A percentile compares a stretch with the other conserved stretches of the same genome.
Evolutionary conservation across 2,113 vertebrate species (phyloP).

Genomic region (Ploceus nigricollis): DNA sequence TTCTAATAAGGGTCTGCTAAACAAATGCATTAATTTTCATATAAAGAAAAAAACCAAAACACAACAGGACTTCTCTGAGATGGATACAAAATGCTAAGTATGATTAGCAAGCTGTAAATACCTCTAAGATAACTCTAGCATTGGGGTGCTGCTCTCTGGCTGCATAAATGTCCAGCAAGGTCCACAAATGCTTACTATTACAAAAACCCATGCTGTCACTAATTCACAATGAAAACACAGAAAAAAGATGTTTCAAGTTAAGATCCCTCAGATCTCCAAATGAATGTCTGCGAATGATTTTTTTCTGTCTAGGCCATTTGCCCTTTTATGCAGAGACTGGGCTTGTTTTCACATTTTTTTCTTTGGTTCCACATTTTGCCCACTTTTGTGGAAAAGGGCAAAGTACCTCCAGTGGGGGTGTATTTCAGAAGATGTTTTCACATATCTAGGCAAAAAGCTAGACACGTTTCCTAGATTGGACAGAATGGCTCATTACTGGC

Average conservation of each 20-base stretch:
- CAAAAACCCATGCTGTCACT: not conserved
- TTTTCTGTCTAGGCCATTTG: not conserved
- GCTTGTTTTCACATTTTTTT: not conserved
- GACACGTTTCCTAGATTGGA: not conserved
- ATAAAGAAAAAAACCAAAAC: not conserved
- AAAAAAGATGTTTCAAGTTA: constrained; percentile 26
- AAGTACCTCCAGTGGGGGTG: not conserved
- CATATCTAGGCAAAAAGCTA: not conserved
- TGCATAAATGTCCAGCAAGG: not conserved
- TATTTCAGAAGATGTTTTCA: not conserved
- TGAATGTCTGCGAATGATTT: not conserved
- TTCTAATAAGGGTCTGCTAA: not conserved
- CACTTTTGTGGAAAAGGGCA: not conserved
- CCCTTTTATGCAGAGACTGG: not conserved
- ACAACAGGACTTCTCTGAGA: not conserved
- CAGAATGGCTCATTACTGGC: not conserved
- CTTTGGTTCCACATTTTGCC: not conserved
- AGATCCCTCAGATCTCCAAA: constrained; percentile 26
- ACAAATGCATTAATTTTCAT: not conserved
- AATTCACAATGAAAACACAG: not conserved
- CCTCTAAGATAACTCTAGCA: not conserved
- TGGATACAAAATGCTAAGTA: not conserved
- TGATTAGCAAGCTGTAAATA: not conserved
- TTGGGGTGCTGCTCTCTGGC: not conserved
- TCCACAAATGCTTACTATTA: not conserved